Percentiles rank a stretch among this genome's conserved stretches.
phyloP scores from a whole-genome alignment of 1,140 invertebrate genomes.

The Pogonognathellus flavescens region DNA sequence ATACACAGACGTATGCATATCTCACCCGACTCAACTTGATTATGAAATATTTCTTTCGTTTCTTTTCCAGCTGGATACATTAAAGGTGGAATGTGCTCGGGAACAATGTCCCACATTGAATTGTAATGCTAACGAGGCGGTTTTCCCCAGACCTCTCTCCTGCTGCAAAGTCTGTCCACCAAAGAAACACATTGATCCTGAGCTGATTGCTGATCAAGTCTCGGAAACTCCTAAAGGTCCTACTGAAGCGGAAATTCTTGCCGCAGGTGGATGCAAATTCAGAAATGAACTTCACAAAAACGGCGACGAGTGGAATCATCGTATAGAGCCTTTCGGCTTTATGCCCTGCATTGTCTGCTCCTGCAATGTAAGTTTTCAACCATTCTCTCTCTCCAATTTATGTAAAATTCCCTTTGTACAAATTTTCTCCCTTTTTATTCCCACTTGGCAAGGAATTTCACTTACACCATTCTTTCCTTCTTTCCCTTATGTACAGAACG shows the following conservation, averaged over 20 bases:
- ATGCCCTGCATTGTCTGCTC: slow-evolving; percentile 88
- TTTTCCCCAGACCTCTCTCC: slow-evolving; percentile 80
- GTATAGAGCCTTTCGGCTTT: slow-evolving; percentile 82
- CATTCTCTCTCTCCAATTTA: not conserved
- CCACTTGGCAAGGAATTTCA: too few relatives aligned
- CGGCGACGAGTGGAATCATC: slow-evolving; percentile 88
- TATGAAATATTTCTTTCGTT: not conserved
- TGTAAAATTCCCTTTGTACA: not conserved
- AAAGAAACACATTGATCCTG: slow-evolving; percentile 62
- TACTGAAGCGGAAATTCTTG: slow-evolving; percentile 77
- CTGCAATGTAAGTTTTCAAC: slow-evolving; percentile 80
- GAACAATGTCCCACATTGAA: slow-evolving; percentile 80
- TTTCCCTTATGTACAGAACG: slow-evolving; percentile 75
- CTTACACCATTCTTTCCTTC: too few relatives aligned
- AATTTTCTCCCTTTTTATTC: too few relatives aligned
- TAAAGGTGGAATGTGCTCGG: slow-evolving; percentile 82
- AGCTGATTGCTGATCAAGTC: slow-evolving; percentile 58
- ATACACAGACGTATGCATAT: not conserved
- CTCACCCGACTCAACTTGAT: not conserved
- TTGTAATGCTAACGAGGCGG: slow-evolving; percentile 80
- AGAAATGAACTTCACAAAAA: slow-evolving; percentile 78
- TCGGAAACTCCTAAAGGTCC: slow-evolving; percentile 69
- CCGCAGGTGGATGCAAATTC: slow-evolving; percentile 82
- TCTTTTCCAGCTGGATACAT: slow-evolving; percentile 72
- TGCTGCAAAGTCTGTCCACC: slow-evolving; percentile 82